These are phyloP conservation scores for Tuberolachnus salignus DNA, from an alignment of 2,888 invertebrate genomes.

Conservation along the genomic window DNA sequence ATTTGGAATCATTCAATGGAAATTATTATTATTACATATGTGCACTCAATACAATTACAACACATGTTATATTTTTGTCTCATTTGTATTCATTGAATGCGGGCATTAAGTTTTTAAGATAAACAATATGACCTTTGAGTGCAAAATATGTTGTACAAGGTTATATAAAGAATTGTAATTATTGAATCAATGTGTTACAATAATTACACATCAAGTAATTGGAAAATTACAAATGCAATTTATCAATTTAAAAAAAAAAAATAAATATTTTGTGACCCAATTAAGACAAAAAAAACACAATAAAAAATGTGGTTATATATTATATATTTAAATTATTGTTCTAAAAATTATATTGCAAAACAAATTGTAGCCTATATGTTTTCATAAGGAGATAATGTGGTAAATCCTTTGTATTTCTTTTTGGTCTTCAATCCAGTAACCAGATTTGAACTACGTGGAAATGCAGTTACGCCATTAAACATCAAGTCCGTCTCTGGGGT, in stretches of 20 bases:
- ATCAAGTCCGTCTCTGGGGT: slow-evolving; percentile 73
- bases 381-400: slow-evolving; percentile 46
- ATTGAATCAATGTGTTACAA: not conserved
- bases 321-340: slow-evolving; percentile 17
- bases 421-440: slow-evolving; percentile 82
- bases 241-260: not conserved
- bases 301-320: not conserved
- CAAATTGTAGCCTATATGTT: slow-evolving; percentile 6
- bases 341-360: slow-evolving; percentile 21
- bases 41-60: not conserved
- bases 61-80: not conserved
- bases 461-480: slow-evolving; percentile 81
- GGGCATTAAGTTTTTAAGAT: not conserved
- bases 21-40: not conserved
- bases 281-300: not conserved
- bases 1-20: not conserved
- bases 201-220: not conserved
- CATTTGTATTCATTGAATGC: not conserved
- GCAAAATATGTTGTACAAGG: not conserved
- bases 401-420: slow-evolving; percentile 72
- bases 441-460: slow-evolving; percentile 81
- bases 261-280: not conserved
- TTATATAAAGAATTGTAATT: slow-evolving; percentile 2
- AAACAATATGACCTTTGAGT: not conserved
- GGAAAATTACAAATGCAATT: not conserved